phyloP scores from a whole-genome alignment of 2,797 vertebrate species.

The Hydrolagus colliei region DNA sequence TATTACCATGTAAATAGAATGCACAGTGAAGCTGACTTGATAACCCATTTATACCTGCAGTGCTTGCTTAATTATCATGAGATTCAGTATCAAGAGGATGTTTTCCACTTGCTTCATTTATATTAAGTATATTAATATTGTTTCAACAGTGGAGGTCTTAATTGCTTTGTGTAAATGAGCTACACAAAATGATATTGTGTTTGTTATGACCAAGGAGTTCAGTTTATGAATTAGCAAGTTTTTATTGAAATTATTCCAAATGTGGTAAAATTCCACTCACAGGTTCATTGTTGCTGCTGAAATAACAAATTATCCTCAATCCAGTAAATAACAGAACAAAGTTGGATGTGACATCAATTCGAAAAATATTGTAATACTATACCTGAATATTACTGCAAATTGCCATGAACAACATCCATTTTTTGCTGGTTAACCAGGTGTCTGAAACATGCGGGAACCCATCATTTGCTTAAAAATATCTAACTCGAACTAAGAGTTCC shows the following conservation, averaged over 20 bases:
- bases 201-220: not conserved
- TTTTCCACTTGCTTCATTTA: not conserved
- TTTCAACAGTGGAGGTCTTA: not conserved
- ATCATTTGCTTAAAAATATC: no score
- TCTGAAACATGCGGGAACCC: no score
- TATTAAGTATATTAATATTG: not conserved
- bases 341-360: not conserved
- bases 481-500: no score
- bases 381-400: not conserved
- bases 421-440: no score
- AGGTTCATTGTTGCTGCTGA: not conserved
- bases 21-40: not conserved
- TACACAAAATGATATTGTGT: not conserved
- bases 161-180: constrained; percentile 7
- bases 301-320: not conserved
- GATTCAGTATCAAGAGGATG: not conserved
- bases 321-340: not conserved
- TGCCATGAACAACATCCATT: no score
- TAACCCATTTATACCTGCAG: not conserved
- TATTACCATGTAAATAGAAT: not conserved
- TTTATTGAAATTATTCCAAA: not conserved
- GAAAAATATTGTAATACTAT: not conserved
- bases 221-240: not conserved
- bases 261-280: not conserved
- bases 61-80: not conserved